Base-by-base conservation (phyloP, 1,140 invertebrate genomes). In the Camponotus pennsylvanicus region DNA sequence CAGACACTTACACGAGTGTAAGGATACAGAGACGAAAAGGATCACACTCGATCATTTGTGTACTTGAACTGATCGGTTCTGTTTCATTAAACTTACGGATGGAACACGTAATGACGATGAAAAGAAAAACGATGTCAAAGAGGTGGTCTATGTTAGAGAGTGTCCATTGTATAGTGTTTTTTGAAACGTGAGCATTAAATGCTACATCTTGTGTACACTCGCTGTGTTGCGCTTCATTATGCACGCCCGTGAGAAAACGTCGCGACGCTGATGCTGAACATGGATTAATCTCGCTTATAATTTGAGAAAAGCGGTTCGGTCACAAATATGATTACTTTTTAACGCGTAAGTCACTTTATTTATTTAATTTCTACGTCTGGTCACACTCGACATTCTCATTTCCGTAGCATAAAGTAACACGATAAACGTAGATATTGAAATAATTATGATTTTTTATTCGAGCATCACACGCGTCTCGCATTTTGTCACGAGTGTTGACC, bases 181-280 rank as follows among this genome's bases (percentile, higher is more conserved):
- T 96, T 96, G 95, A 96, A 96, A 96, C 95, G 95, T 96, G 94
- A 96, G 96, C 96, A 96, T 96, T 96, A 96, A 96, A 96, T 96
- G 96, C 96, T 96, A 95, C 95, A 96, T 96, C 95, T 96, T 96
- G 96, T 96, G 96, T 96, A 96, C 84, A 93, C 89, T 92, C 86
- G 90, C 80, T 89, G 92, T 93, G 92, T 91, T 45, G 86, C 55
- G 34, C 59, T 86, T 89, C 69, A 89, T 89, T 89, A 78, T 18
- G 57, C 59, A 42, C 52, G 57, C 85, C 78, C 88, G 89, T 86
- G 85, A 85, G 76, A 80, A 85, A 89, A 89, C 42, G 42, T 45
- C 85, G 55, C 34, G 75, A 87, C 75, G 69, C 82, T 89, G 89
- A 89, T 89, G 88, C 80, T 85, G 49, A 75, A 71, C 40, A 37